A percentile compares a stretch with the other conserved stretches of the same genome.
Conservation (phyloP, 2,797 vertebrate genomes). For the Rhinichthys osculus region DNA sequence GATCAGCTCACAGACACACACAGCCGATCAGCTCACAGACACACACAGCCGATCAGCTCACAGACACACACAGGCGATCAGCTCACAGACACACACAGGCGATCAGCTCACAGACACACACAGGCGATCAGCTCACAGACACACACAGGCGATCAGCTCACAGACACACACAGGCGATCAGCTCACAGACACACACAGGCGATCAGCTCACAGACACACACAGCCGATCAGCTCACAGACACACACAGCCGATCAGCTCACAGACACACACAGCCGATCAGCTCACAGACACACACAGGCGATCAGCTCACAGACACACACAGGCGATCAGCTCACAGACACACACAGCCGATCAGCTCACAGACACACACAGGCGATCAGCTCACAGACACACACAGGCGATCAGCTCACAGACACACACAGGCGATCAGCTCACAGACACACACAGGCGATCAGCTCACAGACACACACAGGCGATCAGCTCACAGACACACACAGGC, state of each 20-base stretch:
- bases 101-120: conserved; percentile 1
- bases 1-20: too few species aligned
- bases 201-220: not conserved
- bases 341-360: not conserved
- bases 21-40: not conserved
- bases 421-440: not conserved
- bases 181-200: not conserved
- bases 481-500: not conserved
- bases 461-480: not conserved
- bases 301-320: too few species aligned
- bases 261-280: not conserved
- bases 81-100: not conserved
- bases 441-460: too few species aligned
- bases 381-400: not conserved
- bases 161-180: not conserved
- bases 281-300: not conserved
- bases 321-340: not conserved
- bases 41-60: not conserved
- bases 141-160: too few species aligned
- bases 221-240: too few species aligned
- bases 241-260: not conserved
- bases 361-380: too few species aligned
- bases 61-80: too few species aligned
- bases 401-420: conserved; percentile 1
- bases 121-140: not conserved